Evolutionary conservation across 2,888 invertebrate species (phyloP), one percentile per base, ranked within the genome.

Genomic region (Tinea semifulvella): DNA sequence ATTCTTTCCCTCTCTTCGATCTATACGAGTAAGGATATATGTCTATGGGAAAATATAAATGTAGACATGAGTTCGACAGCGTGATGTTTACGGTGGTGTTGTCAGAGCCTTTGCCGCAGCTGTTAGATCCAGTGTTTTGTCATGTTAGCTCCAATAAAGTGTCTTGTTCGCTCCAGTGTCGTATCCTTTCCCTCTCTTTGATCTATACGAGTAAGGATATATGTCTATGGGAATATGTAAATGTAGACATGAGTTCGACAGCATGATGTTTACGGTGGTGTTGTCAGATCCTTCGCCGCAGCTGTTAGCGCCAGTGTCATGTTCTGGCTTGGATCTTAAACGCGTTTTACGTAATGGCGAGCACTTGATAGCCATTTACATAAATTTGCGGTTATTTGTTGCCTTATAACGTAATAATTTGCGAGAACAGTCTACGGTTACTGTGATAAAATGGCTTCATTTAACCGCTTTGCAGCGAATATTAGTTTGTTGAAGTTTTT

Each of bases 321-420:
- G 65, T 68, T 68, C 62, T 65, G 67, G 50, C 58, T 56, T 57
- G 63, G 40, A 61, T 68, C 70, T 69, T 68, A 65, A 70, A 70
- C 68, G 68, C 65, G 67, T 69, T 74, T 68, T 65, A 68, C 65
- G 65, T 68, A 64, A 70, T 66, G 58, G 57, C 56, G 56, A 61
- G 61, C 61, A 64, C 69, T 68, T 65, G 66, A 70, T 69, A 66
- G 68, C 67, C 65, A 72, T 73, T 68, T 73, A 68, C 73, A 73
- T 73, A 72, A 75, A 72, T 74, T 73, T 70, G 69, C 61, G 68
- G 68, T 68, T 73, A 70, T 69, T 71, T 69, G 69, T 69, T 61
- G 65, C 65, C 65, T 64, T 63, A 68, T 69, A 70, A 66, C 64
- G 61, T 61, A 56, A 69, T 68, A 68, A 72, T 73, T 73, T 71